phyloP scores from a whole-genome alignment of 1,140 invertebrate genomes.

The Camponotus floridanus region DNA sequence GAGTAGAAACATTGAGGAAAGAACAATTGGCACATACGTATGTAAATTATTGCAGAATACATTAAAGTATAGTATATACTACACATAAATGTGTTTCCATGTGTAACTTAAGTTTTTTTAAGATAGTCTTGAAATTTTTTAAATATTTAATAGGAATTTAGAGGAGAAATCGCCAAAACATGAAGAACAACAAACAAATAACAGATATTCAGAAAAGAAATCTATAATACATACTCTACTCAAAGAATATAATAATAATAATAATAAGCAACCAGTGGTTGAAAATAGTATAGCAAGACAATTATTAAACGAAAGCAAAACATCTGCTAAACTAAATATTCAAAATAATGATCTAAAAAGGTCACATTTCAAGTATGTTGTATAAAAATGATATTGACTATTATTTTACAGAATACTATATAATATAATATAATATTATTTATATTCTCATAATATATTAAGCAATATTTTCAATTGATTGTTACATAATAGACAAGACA shows the following conservation, averaged over 20 bases:
- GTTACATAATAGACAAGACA: slow-evolving; percentile 17
- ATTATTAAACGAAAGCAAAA: background rate
- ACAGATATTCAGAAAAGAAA: slow-evolving; percentile 1
- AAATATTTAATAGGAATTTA: background rate
- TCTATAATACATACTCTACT: background rate
- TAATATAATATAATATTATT: slow-evolving; percentile 15
- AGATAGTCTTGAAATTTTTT: slow-evolving; percentile 10
- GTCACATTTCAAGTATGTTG: background rate
- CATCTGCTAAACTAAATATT: background rate
- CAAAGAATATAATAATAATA: background rate
- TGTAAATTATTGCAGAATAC: slow-evolving; percentile 13
- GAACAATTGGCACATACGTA: slow-evolving; percentile 34
- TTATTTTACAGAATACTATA: slow-evolving; percentile 20
- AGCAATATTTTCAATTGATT: slow-evolving; percentile 31
- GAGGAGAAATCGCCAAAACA: background rate
- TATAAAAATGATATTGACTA: background rate
- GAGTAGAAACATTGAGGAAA: slow-evolving; percentile 79
- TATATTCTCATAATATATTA: background rate
- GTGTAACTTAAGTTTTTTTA: slow-evolving; percentile 17
- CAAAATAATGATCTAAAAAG: background rate
- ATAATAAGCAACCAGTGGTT: background rate
- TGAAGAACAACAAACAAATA: background rate
- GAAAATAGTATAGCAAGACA: slow-evolving; percentile 14
- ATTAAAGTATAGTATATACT: background rate
- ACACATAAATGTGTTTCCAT: background rate